Conservation (phyloP, 2,888 invertebrate genomes). For the Cinara cedri region DNA sequence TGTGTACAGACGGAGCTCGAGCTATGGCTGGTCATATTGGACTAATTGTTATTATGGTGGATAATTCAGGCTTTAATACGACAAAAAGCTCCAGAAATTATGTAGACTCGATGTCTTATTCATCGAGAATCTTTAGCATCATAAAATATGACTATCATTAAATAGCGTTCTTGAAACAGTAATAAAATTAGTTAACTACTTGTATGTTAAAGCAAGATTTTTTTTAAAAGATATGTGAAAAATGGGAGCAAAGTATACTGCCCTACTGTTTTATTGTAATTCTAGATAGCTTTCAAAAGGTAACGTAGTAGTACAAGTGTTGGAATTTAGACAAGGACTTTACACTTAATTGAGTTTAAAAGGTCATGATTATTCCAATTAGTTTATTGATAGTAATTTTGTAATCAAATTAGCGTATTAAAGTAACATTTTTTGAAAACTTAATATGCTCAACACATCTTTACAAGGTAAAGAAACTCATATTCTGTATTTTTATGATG, state of each 20-base stretch:
- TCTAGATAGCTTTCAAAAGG: constrained; percentile 4
- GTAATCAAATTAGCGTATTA: not conserved
- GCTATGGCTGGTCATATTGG: constrained; percentile 16
- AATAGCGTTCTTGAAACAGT: not conserved
- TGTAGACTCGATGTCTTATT: not conserved
- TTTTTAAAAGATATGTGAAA: not conserved
- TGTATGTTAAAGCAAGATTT: not conserved
- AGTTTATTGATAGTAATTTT: too few relatives aligned
- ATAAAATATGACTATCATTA: not conserved
- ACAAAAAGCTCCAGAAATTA: constrained; percentile 19
- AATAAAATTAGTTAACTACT: not conserved
- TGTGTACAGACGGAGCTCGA: constrained; percentile 12
- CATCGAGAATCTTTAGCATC: constrained; percentile 6
- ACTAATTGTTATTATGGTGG: not conserved
- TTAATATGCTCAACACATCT: not conserved
- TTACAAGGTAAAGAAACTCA: constrained; percentile 4
- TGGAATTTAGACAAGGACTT: constrained; percentile 11
- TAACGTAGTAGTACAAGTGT: not conserved
- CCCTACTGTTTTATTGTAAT: constrained; percentile 5
- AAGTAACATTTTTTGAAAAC: constrained; percentile 6
- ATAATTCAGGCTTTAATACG: constrained; percentile 10
- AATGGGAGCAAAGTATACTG: constrained; percentile 3
- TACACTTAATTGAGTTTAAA: not conserved
- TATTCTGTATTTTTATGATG: not conserved
- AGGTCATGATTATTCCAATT: too few relatives aligned